phyloP scores from a whole-genome alignment of 2,797 vertebrate genomes.

The Ctenopoma kingsleyae region DNA sequence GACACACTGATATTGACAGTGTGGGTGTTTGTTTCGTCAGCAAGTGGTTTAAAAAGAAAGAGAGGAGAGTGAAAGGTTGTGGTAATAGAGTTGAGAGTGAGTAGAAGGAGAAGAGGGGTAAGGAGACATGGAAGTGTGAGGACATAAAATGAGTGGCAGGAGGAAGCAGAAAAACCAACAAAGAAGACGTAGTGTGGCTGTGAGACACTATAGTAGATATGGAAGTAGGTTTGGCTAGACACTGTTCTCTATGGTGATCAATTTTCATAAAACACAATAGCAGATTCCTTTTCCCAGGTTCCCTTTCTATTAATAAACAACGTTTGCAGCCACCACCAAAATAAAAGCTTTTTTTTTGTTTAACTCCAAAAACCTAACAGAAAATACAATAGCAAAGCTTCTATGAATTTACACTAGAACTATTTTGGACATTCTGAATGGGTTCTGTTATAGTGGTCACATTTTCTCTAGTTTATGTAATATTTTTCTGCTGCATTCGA shows the following conservation, averaged over 20 bases:
- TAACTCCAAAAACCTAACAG: no score
- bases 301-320: no score
- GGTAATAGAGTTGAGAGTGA: conserved; percentile 35
- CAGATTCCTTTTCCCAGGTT: no score
- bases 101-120: neutral
- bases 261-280: no score
- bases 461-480: no score
- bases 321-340: neutral
- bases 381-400: no score
- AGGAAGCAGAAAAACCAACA: conserved; percentile 2
- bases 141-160: conserved; percentile 2
- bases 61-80: conserved; percentile 9
- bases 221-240: neutral
- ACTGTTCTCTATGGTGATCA: no score
- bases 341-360: no score
- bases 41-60: conserved; percentile 17
- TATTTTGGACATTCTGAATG: no score
- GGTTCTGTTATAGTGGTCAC: no score
- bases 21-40: conserved; percentile 60
- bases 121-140: neutral
- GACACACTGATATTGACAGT: conserved; percentile 56
- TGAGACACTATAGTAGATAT: neutral
- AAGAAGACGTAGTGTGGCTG: neutral
- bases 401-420: no score
- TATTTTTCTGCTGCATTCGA: no score